Evolutionary conservation across 92 coral and sea anemone genomes (phyloP).

Genomic region (Phenganax subtilis): DNA sequence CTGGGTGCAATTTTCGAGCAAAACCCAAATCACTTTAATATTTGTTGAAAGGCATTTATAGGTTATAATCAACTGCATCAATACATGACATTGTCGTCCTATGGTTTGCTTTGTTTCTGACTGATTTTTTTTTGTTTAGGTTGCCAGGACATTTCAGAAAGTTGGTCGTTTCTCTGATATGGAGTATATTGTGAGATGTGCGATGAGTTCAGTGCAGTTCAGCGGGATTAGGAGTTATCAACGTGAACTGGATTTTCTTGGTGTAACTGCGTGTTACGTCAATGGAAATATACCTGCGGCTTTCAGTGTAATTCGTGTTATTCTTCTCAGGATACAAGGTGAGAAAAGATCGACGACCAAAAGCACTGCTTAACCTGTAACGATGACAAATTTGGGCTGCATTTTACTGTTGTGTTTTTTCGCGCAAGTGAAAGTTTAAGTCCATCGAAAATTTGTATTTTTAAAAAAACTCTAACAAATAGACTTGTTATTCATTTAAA

Average conservation of each 20-base stretch:
- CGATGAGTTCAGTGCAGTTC: slow-evolving; percentile 68
- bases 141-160: slow-evolving; percentile 29
- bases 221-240: slow-evolving; percentile 47
- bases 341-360: slow-evolving; percentile 19
- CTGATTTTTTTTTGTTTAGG: slow-evolving; percentile 1
- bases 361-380: neutral
- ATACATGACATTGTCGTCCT: neutral
- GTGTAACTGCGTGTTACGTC: slow-evolving; percentile 59
- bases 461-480: too few relatives aligned
- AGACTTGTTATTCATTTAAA: too few relatives aligned
- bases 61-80: too few relatives aligned
- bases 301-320: slow-evolving; percentile 57
- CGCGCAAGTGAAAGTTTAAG: too few relatives aligned
- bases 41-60: too few relatives aligned
- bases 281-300: slow-evolving; percentile 57
- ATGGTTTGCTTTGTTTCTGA: neutral
- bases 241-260: slow-evolving; percentile 75
- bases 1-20: too few relatives aligned
- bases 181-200: slow-evolving; percentile 59
- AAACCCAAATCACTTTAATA: too few relatives aligned
- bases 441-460: too few relatives aligned
- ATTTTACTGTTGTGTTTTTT: too few relatives aligned
- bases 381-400: too few relatives aligned
- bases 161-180: slow-evolving; percentile 30
- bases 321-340: slow-evolving; percentile 45